Percentiles rank a stretch among this genome's conserved stretches.
These are phyloP conservation scores for Apamea sordens DNA, from an alignment of 2,888 invertebrate genomes.

Conservation along the genomic window DNA sequence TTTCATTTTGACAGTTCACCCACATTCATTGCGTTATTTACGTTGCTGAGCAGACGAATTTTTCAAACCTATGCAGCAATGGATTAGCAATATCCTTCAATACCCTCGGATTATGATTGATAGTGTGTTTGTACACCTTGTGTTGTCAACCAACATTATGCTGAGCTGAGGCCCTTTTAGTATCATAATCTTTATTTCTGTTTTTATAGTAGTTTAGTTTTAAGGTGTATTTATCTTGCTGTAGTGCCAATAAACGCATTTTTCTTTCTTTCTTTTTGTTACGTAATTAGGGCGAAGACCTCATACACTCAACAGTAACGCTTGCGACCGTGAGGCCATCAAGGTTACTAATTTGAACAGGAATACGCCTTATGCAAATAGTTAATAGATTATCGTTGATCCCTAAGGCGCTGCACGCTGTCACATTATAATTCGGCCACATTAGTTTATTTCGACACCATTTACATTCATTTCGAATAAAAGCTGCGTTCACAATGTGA, in stretches of 20 bases:
- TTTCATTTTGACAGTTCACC: no score
- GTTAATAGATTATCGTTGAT: conserved; percentile 1
- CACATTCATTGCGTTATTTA: neutral
- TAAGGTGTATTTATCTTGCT: no score
- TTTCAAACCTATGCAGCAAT: neutral
- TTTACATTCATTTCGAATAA: conserved; percentile 6
- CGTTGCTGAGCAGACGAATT: neutral
- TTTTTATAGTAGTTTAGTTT: no score
- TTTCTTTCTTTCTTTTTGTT: no score
- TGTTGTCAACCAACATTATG: no score
- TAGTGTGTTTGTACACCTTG: neutral
- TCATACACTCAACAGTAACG: neutral
- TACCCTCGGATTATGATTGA: neutral
- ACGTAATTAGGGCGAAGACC: no score
- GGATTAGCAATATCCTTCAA: neutral
- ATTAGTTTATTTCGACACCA: conserved; percentile 21
- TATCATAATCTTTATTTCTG: no score
- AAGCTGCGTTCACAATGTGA: conserved; percentile 37
- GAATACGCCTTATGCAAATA: conserved; percentile 44
- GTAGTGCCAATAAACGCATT: no score
- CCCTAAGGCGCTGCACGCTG: conserved; percentile 39
- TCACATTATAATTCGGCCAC: conserved; percentile 52
- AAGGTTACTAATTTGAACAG: neutral
- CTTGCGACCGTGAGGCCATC: no score
- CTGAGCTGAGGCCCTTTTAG: no score